Percentiles rank a stretch among this genome's conserved stretches.
Evolutionary conservation across 37 sponge, comb jelly and placozoan genomes (phyloP).

Genomic region (Crambe crambe): DNA sequence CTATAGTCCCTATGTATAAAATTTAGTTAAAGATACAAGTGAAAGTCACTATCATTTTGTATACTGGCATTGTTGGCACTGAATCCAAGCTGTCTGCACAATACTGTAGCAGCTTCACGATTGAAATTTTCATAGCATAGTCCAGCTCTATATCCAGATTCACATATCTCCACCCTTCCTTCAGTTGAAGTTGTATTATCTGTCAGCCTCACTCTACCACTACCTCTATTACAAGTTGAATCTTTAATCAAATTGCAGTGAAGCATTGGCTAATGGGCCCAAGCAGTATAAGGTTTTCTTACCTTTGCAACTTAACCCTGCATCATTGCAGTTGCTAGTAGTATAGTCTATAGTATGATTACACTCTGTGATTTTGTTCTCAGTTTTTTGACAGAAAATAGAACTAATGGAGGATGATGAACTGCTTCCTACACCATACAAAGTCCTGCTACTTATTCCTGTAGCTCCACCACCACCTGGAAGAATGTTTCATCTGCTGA

Average conservation of each 20-base stretch:
- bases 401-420: neutral
- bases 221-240: neutral
- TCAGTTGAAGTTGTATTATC: too few relatives aligned
- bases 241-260: too few relatives aligned
- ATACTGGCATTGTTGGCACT: too few relatives aligned
- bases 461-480: neutral
- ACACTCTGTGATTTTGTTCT: neutral
- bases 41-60: too few relatives aligned
- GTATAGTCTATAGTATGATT: neutral
- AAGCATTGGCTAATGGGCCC: too few relatives aligned
- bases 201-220: neutral
- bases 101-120: neutral
- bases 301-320: neutral
- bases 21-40: too few relatives aligned
- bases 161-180: slow-evolving; percentile 28
- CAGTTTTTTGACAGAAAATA: neutral
- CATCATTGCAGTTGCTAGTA: neutral
- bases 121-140: neutral
- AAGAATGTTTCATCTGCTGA: neutral
- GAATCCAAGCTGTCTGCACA: slow-evolving; percentile 12
- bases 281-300: neutral
- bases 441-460: neutral
- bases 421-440: neutral
- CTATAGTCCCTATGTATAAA: too few relatives aligned
- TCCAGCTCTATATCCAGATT: neutral